Evolutionary conservation across 2,888 invertebrate genomes (phyloP).

Genomic region (Agrypnus murinus): DNA sequence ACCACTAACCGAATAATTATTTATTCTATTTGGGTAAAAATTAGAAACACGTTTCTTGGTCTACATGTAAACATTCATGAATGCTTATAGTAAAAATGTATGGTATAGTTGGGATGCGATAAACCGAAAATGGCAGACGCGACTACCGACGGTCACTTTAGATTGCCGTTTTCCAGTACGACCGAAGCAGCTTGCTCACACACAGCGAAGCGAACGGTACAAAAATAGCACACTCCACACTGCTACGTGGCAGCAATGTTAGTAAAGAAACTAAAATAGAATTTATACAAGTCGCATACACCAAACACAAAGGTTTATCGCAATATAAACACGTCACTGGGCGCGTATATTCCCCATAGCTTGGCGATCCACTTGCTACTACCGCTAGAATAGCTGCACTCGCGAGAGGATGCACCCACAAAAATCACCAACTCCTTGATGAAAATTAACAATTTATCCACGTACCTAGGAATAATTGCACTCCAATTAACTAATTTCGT

Average conservation of each 20-base stretch:
- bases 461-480: too few relatives aligned
- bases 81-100: constrained; percentile 34
- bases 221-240: constrained; percentile 58
- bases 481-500: too few relatives aligned
- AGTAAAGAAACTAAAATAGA: constrained; percentile 59
- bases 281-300: constrained; percentile 56
- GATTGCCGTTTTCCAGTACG: constrained; percentile 39
- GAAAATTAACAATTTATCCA: not conserved
- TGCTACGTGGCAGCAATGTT: constrained; percentile 55
- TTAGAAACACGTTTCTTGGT: not conserved
- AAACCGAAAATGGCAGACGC: constrained; percentile 48
- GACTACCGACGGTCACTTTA: constrained; percentile 36
- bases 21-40: too few relatives aligned
- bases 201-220: constrained; percentile 57
- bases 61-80: constrained; percentile 33
- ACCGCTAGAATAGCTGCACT: constrained; percentile 32
- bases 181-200: constrained; percentile 40
- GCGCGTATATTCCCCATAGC: constrained; percentile 45
- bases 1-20: not conserved
- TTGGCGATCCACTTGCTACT: constrained; percentile 51
- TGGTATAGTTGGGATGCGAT: constrained; percentile 29
- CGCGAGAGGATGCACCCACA: constrained; percentile 39
- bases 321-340: constrained; percentile 60
- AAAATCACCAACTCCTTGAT: constrained; percentile 18
- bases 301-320: constrained; percentile 62